Base-by-base conservation (phyloP, 2,113 vertebrate species). In the Ranitomeya imitator region DNA sequence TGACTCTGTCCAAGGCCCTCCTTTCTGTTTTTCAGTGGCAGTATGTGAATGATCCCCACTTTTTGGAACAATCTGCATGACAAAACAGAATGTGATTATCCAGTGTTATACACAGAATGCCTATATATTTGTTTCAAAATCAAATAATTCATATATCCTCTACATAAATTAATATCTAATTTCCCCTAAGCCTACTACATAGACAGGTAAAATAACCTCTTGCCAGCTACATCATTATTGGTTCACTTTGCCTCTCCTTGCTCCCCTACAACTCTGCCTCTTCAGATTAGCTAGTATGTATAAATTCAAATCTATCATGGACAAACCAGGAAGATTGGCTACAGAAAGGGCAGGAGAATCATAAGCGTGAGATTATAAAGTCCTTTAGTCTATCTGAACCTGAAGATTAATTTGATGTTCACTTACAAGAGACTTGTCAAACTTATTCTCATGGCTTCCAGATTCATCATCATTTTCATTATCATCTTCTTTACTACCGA, bases 21-120 rank as follows among this genome's bases (percentile, higher is more conserved):
- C 87, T 80, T 82, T 79, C 45, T 11, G 85, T 51, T 21, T 57
- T 23, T 89, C 84, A 81, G 85, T 82, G 11, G 23, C 79, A 90
- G 7, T 90, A 7, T 87, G 90, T 0, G 93, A 94, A 78, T 91
- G 92, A 67, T 93, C 93, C 0, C 94, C 94, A 0, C 94, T 95
- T 55, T 89, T 54, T 59, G 51, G n/a, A 19, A 55, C 54, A 23
- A 63, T 61, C 87, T 89, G 61, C 65, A 31, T 55, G 60, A 79
- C 26, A 61, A 51, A 77, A 86, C 11, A 23, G n/a, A 74, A 74
- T 45, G 8, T 8, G 14, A 31, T 73, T 16, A 69, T 69, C 12
- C 3, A 73, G 15, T 13, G 23, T 16, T 6, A 73, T 73, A 15
- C 13, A 16, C 69, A 73, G 2, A 15, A 31, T n/a, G 21, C 3